phyloP scores from a whole-genome alignment of 2,888 invertebrate species.

The Ornithoptera alexandrae region DNA sequence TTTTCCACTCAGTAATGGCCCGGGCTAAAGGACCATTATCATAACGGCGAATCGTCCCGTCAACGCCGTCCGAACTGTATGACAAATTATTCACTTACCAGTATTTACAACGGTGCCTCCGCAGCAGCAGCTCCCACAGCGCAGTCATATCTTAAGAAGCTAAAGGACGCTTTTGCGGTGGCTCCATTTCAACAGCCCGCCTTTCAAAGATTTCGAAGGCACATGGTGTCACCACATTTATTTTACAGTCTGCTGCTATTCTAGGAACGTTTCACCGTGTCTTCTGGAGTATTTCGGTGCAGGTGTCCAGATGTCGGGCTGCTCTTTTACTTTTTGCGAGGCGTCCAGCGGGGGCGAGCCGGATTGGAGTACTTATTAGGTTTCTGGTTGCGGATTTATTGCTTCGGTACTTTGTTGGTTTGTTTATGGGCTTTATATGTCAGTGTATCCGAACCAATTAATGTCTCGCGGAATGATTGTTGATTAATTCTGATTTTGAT shows the following conservation, averaged over 20 bases:
- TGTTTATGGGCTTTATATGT: conserved; percentile 50
- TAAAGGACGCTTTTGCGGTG: conserved; percentile 38
- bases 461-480: conserved; percentile 61
- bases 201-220: conserved; percentile 64
- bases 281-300: conserved; percentile 68
- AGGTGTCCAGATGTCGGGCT: conserved; percentile 76
- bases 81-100: conserved; percentile 70
- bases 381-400: conserved; percentile 64
- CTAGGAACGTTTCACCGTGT: conserved; percentile 75
- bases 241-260: conserved; percentile 79
- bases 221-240: conserved; percentile 71
- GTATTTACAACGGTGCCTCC: conserved; percentile 35
- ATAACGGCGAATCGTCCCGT: conserved; percentile 63
- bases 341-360: conserved; percentile 45
- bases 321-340: conserved; percentile 56
- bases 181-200: conserved; percentile 36
- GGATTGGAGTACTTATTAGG: conserved; percentile 57
- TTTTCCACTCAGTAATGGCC: conserved; percentile 49
- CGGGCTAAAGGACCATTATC: conserved; percentile 64
- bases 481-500: conserved; percentile 54
- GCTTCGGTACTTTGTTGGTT: conserved; percentile 41
- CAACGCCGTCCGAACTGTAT: conserved; percentile 65
- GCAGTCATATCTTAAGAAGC: conserved; percentile 33
- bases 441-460: conserved; percentile 60
- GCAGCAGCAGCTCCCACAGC: background rate